A percentile compares a stretch with the other conserved stretches of the same genome.
Conservation (phyloP, 2,113 vertebrate species). For the Okapia johnstoni region DNA sequence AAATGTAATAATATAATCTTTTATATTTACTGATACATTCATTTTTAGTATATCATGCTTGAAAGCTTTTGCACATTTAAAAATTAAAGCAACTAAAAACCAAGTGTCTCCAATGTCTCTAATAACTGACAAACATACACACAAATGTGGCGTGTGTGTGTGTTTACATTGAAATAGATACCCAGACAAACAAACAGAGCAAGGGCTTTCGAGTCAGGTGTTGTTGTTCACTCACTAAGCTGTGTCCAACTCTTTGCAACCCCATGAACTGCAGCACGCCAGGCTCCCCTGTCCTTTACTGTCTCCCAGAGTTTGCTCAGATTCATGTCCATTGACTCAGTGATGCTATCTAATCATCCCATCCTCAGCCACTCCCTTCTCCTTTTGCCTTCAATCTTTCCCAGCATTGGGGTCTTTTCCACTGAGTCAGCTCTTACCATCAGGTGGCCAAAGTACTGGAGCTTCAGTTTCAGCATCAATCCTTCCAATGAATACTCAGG, state of each 20-base stretch:
- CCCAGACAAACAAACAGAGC: background rate
- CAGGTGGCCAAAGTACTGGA: background rate
- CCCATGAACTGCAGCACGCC: background rate
- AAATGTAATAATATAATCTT: background rate
- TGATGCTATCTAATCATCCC: background rate
- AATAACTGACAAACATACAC: background rate
- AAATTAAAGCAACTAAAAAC: background rate
- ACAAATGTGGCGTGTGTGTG: background rate
- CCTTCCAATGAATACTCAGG: background rate
- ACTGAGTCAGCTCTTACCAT: rapidly evolving
- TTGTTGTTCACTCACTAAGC: background rate
- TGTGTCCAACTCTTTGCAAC: background rate
- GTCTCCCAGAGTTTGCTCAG: background rate
- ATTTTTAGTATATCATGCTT: background rate
- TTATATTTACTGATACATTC: background rate
- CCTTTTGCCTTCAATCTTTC: background rate
- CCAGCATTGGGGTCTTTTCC: background rate
- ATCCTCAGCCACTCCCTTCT: background rate
- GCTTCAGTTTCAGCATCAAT: background rate
- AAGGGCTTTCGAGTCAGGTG: background rate
- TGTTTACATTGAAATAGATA: background rate
- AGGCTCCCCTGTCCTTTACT: background rate
- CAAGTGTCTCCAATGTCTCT: background rate
- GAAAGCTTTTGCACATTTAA: background rate
- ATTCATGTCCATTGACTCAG: background rate